Percentiles rank a stretch among this genome's conserved stretches.
Conservation (phyloP, 1,140 invertebrate genomes). For the Calliopsis andreniformis region DNA sequence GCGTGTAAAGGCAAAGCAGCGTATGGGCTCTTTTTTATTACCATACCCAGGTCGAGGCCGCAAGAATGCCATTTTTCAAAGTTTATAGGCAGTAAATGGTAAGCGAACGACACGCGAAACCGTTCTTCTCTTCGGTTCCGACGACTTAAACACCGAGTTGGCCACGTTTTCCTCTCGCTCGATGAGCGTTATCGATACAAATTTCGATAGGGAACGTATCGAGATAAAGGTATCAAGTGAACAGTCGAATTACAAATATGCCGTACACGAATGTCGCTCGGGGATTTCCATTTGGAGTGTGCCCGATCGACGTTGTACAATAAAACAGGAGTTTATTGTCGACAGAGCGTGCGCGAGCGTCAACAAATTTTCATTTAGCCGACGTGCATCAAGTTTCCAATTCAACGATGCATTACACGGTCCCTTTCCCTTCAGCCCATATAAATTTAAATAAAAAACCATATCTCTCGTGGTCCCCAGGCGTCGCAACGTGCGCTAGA, state of each 20-base stretch:
- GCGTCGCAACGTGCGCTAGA: slow-evolving; percentile 29
- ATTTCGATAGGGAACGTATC: background rate
- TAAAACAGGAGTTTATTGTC: slow-evolving; percentile 50
- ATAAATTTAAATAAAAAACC: slow-evolving; percentile 47
- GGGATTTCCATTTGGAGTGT: slow-evolving; percentile 32
- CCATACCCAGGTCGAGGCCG: background rate
- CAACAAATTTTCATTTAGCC: slow-evolving; percentile 62
- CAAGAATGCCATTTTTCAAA: slow-evolving; percentile 31
- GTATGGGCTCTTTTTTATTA: slow-evolving; percentile 15
- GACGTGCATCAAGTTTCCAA: slow-evolving; percentile 48
- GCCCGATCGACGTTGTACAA: slow-evolving; percentile 15
- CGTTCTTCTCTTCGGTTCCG: background rate
- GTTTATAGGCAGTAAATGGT: slow-evolving; percentile 33
- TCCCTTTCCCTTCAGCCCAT: background rate
- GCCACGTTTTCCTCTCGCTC: accelerated
- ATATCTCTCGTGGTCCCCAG: background rate
- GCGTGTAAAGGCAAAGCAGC: slow-evolving; percentile 14
- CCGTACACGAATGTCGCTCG: background rate
- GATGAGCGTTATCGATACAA: background rate
- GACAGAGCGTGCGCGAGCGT: background rate
- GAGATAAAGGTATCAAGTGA: background rate
- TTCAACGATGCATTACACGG: slow-evolving; percentile 41
- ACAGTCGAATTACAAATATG: slow-evolving; percentile 17
- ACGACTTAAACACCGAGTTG: background rate
- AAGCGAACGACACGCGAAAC: background rate